Percentiles rank a stretch among this genome's conserved stretches.
Evolutionary conservation across 2,113 vertebrate species (phyloP).

Genomic region (Centropristis striata): DNA sequence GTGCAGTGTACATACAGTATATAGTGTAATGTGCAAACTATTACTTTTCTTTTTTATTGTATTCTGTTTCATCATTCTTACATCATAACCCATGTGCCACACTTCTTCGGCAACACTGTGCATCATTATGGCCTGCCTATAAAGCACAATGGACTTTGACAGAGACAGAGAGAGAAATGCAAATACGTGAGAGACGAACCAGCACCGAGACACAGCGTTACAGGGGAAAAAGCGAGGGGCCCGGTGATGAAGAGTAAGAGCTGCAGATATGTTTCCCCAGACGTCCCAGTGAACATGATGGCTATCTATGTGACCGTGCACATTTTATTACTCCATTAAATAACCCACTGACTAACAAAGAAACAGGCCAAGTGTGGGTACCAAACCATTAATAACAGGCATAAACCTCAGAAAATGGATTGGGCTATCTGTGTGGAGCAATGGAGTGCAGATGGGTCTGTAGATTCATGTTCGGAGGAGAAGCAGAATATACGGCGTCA

Average conservation of each 20-base stretch:
- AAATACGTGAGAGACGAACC: slow-evolving; percentile 32
- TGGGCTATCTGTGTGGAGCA: slow-evolving; percentile 58
- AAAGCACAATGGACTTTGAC: slow-evolving; percentile 5
- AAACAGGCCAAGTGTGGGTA: slow-evolving; percentile 64
- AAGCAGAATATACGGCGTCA: slow-evolving; percentile 3
- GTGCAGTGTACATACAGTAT: neutral
- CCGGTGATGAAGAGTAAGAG: slow-evolving; percentile 47
- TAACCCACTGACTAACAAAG: slow-evolving; percentile 72
- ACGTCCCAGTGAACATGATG: slow-evolving; percentile 62
- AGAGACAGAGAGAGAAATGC: slow-evolving; percentile 22
- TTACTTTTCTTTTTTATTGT: neutral
- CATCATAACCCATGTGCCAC: neutral
- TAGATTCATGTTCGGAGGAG: slow-evolving; percentile 57
- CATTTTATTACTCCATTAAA: slow-evolving; percentile 81
- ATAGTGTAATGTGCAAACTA: neutral
- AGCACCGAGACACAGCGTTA: neutral
- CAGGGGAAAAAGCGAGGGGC: slow-evolving; percentile 1
- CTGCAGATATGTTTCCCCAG: slow-evolving; percentile 59
- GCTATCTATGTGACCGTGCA: slow-evolving; percentile 70
- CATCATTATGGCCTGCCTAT: neutral
- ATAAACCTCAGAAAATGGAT: slow-evolving; percentile 74
- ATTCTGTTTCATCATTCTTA: neutral
- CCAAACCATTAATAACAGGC: slow-evolving; percentile 74
- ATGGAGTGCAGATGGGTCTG: slow-evolving; percentile 22
- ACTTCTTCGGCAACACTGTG: neutral